Evolutionary conservation across 2,797 vertebrate species (phyloP).

Genomic region (Peromyscus nudipes): DNA sequence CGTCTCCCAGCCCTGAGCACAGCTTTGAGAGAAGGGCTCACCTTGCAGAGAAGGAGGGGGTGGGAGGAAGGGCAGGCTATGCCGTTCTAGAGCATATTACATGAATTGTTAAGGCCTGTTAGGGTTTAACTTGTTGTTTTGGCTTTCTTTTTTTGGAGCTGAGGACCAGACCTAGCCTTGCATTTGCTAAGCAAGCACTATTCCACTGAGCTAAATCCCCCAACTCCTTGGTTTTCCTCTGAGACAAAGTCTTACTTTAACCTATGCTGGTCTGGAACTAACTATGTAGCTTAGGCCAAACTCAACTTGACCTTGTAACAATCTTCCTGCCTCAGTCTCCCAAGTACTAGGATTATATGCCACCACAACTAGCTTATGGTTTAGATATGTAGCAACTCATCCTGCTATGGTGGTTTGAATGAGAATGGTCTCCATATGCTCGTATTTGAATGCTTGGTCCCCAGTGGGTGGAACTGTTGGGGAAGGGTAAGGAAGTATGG

Average conservation of each 20-base stretch:
- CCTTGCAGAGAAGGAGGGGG: background rate
- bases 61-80: background rate
- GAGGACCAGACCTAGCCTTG: background rate
- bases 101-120: background rate
- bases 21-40: slow-evolving; percentile 46
- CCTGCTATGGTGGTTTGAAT: background rate
- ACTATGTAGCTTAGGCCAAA: background rate
- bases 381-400: background rate
- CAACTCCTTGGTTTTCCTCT: background rate
- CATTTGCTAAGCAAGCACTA: background rate
- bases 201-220: background rate
- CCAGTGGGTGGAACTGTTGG: background rate
- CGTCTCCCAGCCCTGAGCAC: background rate
- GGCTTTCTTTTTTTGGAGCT: too few species aligned
- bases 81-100: background rate
- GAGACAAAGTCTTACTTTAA: background rate
- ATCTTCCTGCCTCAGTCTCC: background rate
- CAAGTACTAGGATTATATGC: background rate
- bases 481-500: background rate
- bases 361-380: background rate
- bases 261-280: background rate
- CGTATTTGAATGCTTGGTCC: background rate
- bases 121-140: background rate
- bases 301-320: background rate
- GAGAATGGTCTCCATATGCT: too few species aligned